Percentiles rank a stretch among this genome's conserved stretches.
Conservation (phyloP, 2,797 vertebrate species). For the Chloroceryle amazona region DNA sequence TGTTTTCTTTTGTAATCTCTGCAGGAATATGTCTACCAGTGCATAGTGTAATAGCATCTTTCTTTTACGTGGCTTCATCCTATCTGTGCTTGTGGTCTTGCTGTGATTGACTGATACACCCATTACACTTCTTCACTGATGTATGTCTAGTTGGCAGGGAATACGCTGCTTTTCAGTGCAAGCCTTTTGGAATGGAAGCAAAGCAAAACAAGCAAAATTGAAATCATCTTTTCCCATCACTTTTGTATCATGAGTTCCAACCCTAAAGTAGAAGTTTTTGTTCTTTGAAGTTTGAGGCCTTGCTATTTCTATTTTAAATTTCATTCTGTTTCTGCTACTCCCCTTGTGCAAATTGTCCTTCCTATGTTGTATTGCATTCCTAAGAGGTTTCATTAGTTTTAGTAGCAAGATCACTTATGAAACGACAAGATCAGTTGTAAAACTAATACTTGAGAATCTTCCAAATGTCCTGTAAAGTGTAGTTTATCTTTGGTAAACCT, state of each 20-base stretch:
- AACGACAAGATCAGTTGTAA: neutral
- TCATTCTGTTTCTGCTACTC: neutral
- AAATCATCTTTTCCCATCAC: neutral
- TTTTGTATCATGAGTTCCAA: neutral
- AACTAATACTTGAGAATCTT: neutral
- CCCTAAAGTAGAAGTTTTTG: neutral
- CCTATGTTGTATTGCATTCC: neutral
- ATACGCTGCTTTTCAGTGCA: neutral
- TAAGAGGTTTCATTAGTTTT: neutral
- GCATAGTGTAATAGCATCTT: neutral
- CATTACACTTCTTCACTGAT: neutral
- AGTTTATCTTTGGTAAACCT: neutral
- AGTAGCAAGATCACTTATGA: neutral
- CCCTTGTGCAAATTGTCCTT: neutral
- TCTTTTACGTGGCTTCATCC: neutral
- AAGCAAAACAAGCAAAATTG: neutral
- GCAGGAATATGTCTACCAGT: neutral
- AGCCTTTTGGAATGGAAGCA: neutral
- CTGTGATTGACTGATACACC: conserved; percentile 10
- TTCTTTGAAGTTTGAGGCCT: neutral
- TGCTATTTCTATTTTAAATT: neutral
- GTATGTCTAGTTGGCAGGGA: neutral
- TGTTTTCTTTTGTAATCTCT: conserved; percentile 10
- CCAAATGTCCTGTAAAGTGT: neutral
- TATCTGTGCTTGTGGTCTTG: neutral